Conservation (phyloP, 2,797 vertebrate genomes). For the Coendou prehensilis region DNA sequence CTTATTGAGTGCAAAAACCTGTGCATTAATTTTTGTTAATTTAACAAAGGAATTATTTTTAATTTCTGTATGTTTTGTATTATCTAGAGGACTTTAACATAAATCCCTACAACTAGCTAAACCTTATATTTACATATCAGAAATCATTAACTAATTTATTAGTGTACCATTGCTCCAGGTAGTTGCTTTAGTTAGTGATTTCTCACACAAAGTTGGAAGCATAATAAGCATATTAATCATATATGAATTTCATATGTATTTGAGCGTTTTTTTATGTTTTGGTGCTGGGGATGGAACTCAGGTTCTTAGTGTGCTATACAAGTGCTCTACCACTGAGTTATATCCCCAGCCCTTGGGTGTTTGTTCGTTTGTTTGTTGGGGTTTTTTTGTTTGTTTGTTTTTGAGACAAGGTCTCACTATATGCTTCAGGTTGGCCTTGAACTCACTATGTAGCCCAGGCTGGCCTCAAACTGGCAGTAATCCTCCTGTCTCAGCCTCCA, state of each 20-base stretch:
- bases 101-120: background rate
- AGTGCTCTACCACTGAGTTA: background rate
- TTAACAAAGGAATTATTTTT: background rate
- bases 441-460: background rate
- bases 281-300: background rate
- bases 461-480: background rate
- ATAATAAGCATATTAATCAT: conserved; percentile 30
- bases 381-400: background rate
- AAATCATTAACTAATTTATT: conserved; percentile 79
- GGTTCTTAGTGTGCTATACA: background rate
- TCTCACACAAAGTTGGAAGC: conserved; percentile 25
- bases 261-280: background rate
- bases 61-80: background rate
- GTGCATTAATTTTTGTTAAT: background rate
- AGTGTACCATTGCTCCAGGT: conserved; percentile 9
- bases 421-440: background rate
- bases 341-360: background rate
- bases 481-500: background rate
- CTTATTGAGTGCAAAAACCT: background rate
- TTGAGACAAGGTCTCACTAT: background rate
- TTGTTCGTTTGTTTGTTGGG: background rate
- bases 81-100: background rate
- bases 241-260: background rate
- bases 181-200: conserved; percentile 61
- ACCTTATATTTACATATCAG: conserved; percentile 49